Percentiles rank a stretch among this genome's conserved stretches.
phyloP scores from a whole-genome alignment of 2,888 invertebrate genomes.

The Troides aeacus region DNA sequence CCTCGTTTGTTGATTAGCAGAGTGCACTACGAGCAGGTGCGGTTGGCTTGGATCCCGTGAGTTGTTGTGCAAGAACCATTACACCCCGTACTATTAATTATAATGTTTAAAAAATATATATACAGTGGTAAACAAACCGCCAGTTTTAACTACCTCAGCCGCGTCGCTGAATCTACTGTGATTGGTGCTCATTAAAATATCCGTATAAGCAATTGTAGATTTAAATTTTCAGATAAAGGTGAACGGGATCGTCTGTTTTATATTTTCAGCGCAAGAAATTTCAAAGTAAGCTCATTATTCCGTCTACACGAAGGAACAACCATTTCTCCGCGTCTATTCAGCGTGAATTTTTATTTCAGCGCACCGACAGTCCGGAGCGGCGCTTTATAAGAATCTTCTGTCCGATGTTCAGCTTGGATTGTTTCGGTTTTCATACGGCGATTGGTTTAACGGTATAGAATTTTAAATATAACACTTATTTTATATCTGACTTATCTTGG shows the following conservation, averaged over 20 bases:
- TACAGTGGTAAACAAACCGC: too few species aligned
- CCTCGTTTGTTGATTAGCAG: too few species aligned
- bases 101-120: too few species aligned
- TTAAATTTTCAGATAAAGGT: too few species aligned
- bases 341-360: conserved; percentile 28
- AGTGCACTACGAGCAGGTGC: too few species aligned
- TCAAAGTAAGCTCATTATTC: conserved; percentile 28
- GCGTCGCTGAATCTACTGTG: too few species aligned
- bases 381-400: conserved; percentile 29
- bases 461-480: conserved; percentile 15
- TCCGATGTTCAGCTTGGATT: conserved; percentile 25
- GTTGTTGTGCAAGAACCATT: too few species aligned
- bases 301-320: conserved; percentile 21
- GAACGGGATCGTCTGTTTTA: conserved; percentile 4
- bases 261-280: conserved; percentile 22
- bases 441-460: conserved; percentile 19
- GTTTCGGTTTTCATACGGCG: conserved; percentile 25
- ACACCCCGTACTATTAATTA: too few species aligned
- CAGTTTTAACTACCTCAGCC: too few species aligned
- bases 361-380: conserved; percentile 25
- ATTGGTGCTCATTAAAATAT: too few species aligned
- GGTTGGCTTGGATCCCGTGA: too few species aligned
- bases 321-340: conserved; percentile 27
- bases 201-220: too few species aligned
- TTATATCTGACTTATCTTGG: conserved; percentile 1